These are phyloP conservation scores for Tachyglossus aculeatus DNA, from an alignment of 2,797 vertebrate species.

Conservation along the genomic window DNA sequence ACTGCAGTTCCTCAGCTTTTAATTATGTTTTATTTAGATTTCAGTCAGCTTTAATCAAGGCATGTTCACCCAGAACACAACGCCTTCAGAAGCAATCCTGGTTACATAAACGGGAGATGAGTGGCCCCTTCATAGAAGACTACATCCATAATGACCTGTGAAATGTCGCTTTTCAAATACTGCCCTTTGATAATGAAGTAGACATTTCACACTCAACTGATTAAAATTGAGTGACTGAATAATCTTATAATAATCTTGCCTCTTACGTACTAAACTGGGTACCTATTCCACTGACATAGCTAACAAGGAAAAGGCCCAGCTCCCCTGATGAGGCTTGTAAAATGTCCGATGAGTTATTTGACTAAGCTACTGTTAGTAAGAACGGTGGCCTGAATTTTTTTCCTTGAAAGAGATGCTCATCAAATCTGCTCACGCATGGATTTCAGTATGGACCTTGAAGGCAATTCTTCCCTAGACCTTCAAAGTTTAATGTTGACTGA, in stretches of 20 bases:
- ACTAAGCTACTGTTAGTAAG: background rate
- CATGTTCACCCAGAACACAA: constrained; percentile 31
- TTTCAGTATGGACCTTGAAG: background rate
- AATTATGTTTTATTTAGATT: constrained; percentile 39
- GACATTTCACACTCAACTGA: constrained; percentile 44
- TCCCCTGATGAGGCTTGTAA: constrained; percentile 7
- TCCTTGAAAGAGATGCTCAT: background rate
- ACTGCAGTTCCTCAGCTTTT: background rate
- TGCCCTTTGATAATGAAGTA: constrained; percentile 48
- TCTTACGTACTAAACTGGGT: constrained; percentile 33
- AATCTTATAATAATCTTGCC: constrained; percentile 35
- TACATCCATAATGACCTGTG: constrained; percentile 33
- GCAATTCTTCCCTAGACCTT: background rate
- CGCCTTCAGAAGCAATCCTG: constrained; percentile 8
- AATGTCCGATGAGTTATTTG: constrained; percentile 12
- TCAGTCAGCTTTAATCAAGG: constrained; percentile 44
- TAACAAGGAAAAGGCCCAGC: background rate
- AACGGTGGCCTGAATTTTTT: constrained; percentile 7
- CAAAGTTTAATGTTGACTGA: background rate
- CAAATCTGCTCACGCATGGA: background rate
- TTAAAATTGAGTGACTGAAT: constrained; percentile 44
- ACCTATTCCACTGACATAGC: background rate
- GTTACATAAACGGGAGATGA: constrained; percentile 26
- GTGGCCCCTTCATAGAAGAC: constrained; percentile 29
- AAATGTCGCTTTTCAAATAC: constrained; percentile 26